phyloP scores from a whole-genome alignment of 2,888 invertebrate genomes.

The Lasioglossum morio region DNA sequence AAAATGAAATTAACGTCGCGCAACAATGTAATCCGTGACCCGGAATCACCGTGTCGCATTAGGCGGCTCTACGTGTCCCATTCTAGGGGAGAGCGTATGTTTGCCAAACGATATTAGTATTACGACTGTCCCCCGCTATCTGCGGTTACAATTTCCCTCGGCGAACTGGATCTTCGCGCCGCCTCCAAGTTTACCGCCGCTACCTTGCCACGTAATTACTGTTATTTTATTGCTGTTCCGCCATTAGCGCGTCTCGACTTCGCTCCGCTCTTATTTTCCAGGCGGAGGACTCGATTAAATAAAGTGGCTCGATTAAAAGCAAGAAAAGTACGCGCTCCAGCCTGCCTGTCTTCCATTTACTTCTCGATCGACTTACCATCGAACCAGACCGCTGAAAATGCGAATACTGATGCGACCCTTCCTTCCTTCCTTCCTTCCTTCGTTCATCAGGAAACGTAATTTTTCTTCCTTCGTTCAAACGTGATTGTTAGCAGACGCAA shows the following conservation, averaged over 20 bases:
- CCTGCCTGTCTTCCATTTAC: background rate
- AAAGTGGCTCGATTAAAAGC: conserved; percentile 39
- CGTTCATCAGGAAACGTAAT: background rate
- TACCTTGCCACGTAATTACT: conserved; percentile 40
- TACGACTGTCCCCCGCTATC: conserved; percentile 55
- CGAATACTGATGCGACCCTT: background rate
- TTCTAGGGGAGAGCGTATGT: conserved; percentile 52
- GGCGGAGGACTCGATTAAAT: conserved; percentile 32
- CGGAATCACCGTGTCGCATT: conserved; percentile 63
- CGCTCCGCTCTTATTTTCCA: background rate
- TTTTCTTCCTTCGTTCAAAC: background rate
- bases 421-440: background rate
- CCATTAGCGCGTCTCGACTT: conserved; percentile 18
- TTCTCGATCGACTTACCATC: conserved; percentile 21
- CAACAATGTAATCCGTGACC: conserved; percentile 66
- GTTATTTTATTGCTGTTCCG: conserved; percentile 38
- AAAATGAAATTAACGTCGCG: conserved; percentile 65
- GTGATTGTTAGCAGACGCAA: background rate
- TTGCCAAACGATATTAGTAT: conserved; percentile 63
- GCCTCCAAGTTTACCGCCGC: conserved; percentile 26
- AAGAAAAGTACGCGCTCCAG: background rate
- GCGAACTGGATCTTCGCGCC: conserved; percentile 26
- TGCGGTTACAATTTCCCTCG: conserved; percentile 55
- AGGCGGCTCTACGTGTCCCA: conserved; percentile 57
- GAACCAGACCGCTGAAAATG: conserved; percentile 5